Percentiles rank a stretch among this genome's conserved stretches.
Conservation (phyloP, 2,888 invertebrate species). For the Tenodera sinensis region DNA sequence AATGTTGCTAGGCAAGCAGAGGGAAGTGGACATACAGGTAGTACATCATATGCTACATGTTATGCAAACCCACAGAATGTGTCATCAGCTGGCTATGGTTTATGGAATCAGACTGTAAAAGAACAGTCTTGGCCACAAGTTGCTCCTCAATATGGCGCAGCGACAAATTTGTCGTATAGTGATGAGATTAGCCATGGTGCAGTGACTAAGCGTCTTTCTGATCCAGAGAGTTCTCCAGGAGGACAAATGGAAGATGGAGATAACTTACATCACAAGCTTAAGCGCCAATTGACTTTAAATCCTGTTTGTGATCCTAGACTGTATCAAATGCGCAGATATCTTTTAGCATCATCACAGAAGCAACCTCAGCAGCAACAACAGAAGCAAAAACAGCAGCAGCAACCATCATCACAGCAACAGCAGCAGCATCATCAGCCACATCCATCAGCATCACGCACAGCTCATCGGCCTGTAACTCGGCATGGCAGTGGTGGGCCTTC, state of each 20-base stretch:
- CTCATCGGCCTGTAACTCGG: constrained; percentile 32
- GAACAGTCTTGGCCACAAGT: constrained; percentile 31
- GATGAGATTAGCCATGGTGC: constrained; percentile 42
- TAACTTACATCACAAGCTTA: constrained; percentile 74
- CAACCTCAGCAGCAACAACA: constrained; percentile 37
- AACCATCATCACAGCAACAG: constrained; percentile 34
- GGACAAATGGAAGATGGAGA: constrained; percentile 36
- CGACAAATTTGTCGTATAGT: not conserved
- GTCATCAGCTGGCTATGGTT: constrained; percentile 19
- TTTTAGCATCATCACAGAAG: constrained; percentile 34
- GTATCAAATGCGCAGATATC: constrained; percentile 44
- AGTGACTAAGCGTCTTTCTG: constrained; percentile 45
- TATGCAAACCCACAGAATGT: not conserved
- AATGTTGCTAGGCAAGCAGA: constrained; percentile 41
- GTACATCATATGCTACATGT: not conserved
- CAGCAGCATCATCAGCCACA: constrained; percentile 32
- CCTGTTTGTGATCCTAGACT: constrained; percentile 73
- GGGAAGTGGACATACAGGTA: not conserved
- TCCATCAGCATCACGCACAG: constrained; percentile 31
- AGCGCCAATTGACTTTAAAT: constrained; percentile 77
- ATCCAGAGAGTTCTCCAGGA: constrained; percentile 31
- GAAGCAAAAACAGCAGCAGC: constrained; percentile 36
- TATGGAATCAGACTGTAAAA: constrained; percentile 33
- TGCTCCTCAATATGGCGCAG: constrained; percentile 23
- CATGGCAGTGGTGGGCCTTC: constrained; percentile 22